Base-by-base conservation (phyloP, 2,113 vertebrate species). In the Protobothrops flavoviridis region DNA sequence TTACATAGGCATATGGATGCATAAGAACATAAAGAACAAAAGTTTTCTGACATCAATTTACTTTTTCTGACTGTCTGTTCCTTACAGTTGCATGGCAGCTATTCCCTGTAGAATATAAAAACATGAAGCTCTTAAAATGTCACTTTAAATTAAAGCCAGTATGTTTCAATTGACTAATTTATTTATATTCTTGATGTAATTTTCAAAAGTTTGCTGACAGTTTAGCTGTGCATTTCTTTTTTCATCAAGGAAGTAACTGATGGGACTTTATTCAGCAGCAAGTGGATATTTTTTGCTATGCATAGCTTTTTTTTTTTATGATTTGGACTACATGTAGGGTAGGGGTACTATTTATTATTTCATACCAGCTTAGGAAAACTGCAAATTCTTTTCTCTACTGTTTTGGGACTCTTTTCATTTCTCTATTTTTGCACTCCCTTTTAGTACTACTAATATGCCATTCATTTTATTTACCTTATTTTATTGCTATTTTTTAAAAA, bases 171-270 rank as follows among this genome's bases (percentile, higher is more conserved):
- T 93, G 96, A 93, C 95, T 97, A 91, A 98, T 59, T 98, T 98
- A 98, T 98, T 98, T 97, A 97, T 98, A 93, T 94, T 96, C 94
- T 93, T 97, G 92, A 97, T 97, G 95, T 96, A 95, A 96, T 97
- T 96, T 97, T 97, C 94, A 97, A 45, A 95, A 95, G 87, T 93
- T 45, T 96, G 87, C 93, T 97, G 93, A 95, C 88, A 95, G 94
- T 97, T 93, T 95, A 90, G 89, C 95, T 94, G 92, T 85, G 43
- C 87, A 94, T 17, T 96, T 90, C 55, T 94, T 45, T 95, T 92
- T 93, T 43, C 94, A 92, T 93, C 74, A 93, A 10, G 55, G 94
- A 91, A 33, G 43, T 90, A 95, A 86, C 87, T 94, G 39, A 57
- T 87, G 13, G 92, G 94, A 95, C 48, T 95, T 92, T 92, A 91